These are phyloP conservation scores for Sebastes schlegelii DNA, from an alignment of 2,113 vertebrate genomes.

Conservation along the genomic window DNA sequence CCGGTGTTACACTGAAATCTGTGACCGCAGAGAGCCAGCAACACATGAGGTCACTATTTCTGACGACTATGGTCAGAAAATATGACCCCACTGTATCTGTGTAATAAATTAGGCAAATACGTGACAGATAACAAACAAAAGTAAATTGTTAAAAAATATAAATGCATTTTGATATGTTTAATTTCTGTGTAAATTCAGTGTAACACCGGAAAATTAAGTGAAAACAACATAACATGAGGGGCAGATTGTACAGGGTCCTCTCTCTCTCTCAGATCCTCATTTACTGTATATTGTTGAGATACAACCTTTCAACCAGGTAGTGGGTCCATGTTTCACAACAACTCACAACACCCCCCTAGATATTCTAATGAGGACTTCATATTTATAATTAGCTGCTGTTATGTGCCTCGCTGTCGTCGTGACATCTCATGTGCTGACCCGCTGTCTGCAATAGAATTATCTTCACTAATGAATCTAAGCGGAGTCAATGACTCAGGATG, in stretches of 20 bases:
- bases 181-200: too few species aligned
- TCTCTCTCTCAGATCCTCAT: conserved; percentile 29
- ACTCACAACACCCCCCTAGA: conserved; percentile 34
- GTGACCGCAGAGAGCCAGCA: too few species aligned
- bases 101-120: too few species aligned
- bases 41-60: too few species aligned
- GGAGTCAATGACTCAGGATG: conserved; percentile 77
- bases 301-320: conserved; percentile 50
- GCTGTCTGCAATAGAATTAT: conserved; percentile 73
- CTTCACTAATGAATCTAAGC: conserved; percentile 78
- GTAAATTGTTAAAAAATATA: too few species aligned
- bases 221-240: not conserved
- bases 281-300: conserved; percentile 8
- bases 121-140: too few species aligned
- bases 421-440: conserved; percentile 65
- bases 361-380: conserved; percentile 65
- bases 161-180: too few species aligned
- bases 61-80: too few species aligned
- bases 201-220: conserved; percentile 4
- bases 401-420: conserved; percentile 49
- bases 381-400: conserved; percentile 72
- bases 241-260: not conserved
- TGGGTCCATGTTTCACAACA: conserved; percentile 44
- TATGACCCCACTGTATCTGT: too few species aligned
- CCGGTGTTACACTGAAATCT: too few species aligned